phyloP scores from a whole-genome alignment of 2,888 invertebrate genomes.

The Kuschelorhynchus macadamiae region DNA sequence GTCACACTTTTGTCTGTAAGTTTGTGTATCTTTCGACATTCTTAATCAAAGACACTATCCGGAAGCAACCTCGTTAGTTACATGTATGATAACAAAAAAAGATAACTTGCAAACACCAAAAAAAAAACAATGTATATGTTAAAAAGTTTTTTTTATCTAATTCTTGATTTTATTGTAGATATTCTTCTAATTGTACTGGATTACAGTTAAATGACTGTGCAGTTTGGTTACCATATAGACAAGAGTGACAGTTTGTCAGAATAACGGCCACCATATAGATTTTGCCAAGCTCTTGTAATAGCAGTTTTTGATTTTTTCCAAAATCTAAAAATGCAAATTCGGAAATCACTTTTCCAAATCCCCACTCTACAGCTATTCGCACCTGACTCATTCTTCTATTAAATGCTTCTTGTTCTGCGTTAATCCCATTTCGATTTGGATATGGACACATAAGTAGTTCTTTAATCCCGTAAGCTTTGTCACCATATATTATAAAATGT shows the following conservation, averaged over 20 bases:
- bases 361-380: no score
- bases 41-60: no score
- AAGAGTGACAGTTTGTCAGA: conserved; percentile 27
- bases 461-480: conserved; percentile 47
- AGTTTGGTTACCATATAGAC: conserved; percentile 33
- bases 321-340: conserved; percentile 48
- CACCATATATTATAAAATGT: conserved; percentile 49
- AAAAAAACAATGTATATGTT: no score
- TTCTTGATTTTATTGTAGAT: no score
- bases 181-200: conserved; percentile 20
- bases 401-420: conserved; percentile 28
- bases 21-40: no score
- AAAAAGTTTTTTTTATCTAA: no score
- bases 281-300: conserved; percentile 35
- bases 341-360: conserved; percentile 46
- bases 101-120: no score
- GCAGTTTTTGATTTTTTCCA: conserved; percentile 49
- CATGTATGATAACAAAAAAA: no score
- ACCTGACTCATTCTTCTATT: conserved; percentile 45
- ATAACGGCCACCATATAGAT: conserved; percentile 23
- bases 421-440: conserved; percentile 9
- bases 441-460: conserved; percentile 32
- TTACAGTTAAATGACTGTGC: conserved; percentile 31
- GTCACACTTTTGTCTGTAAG: no score
- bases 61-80: no score